These are phyloP conservation scores for Acanthis flammea DNA, from an alignment of 2,797 vertebrate species.

Conservation along the genomic window DNA sequence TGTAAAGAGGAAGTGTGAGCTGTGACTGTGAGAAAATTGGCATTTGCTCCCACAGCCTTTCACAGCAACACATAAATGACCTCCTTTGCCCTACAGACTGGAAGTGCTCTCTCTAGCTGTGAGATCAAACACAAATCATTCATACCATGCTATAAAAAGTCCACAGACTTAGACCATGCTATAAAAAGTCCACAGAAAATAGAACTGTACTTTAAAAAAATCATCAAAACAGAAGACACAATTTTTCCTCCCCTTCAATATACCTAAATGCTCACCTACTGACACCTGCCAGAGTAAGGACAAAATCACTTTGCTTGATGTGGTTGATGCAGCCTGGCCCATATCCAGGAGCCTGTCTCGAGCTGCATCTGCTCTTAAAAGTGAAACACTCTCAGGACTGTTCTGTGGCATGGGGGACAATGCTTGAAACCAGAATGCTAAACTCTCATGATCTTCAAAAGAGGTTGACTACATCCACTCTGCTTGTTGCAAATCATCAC, in stretches of 20 bases:
- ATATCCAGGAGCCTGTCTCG: rapidly evolving
- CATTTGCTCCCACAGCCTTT: background rate
- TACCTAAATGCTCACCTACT: background rate
- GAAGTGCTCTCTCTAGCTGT: background rate
- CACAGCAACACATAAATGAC: background rate
- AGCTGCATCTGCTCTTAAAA: background rate
- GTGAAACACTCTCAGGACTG: background rate
- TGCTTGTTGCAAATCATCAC: background rate
- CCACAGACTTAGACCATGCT: background rate
- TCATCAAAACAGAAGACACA: background rate
- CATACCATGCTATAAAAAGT: background rate
- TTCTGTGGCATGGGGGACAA: background rate
- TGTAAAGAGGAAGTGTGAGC: background rate
- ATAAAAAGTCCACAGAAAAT: background rate
- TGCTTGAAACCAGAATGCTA: background rate
- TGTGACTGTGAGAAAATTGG: background rate
- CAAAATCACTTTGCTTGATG: background rate
- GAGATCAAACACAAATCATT: conserved; percentile 22
- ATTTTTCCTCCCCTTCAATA: background rate
- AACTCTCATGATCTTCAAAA: background rate
- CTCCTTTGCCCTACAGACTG: background rate
- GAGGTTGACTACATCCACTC: background rate
- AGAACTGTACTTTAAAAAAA: background rate
- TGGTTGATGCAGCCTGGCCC: background rate
- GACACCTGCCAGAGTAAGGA: background rate